phyloP scores from a whole-genome alignment of 2,797 vertebrate species.

The Poeciliopsis presidionis region DNA sequence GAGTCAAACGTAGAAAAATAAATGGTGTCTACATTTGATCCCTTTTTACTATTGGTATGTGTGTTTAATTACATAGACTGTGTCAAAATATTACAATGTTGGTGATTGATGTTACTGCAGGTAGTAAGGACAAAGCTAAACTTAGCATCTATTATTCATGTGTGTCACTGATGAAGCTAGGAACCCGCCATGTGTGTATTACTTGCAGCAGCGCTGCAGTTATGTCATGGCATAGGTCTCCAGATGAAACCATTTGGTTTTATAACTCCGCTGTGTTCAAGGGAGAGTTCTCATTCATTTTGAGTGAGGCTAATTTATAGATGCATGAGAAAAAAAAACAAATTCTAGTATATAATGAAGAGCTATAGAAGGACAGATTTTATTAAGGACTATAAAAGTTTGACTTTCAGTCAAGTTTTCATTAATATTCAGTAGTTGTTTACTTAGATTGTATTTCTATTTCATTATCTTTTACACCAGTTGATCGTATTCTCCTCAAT shows the following conservation, averaged over 20 bases:
- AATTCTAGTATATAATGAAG: not conserved
- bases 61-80: not conserved
- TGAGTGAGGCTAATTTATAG: not conserved
- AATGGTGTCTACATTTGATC: constrained; percentile 69
- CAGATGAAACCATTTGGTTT: not conserved
- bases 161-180: constrained; percentile 21
- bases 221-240: constrained; percentile 4
- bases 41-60: constrained; percentile 30
- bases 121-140: constrained; percentile 24
- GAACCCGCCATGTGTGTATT: not conserved
- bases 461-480: not conserved
- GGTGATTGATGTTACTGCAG: constrained; percentile 26
- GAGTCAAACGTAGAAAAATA: constrained; percentile 65
- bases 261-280: not conserved
- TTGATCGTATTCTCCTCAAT: not conserved
- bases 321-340: not conserved
- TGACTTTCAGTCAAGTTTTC: not conserved
- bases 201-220: constrained; percentile 33
- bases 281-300: not conserved
- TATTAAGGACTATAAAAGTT: not conserved
- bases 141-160: constrained; percentile 50
- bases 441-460: not conserved
- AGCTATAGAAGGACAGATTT: not conserved
- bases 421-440: not conserved
- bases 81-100: not conserved